Evolutionary conservation across 35 echinoderm and acorn worm species (phyloP), one percentile per base, ranked within the genome.

Genomic region (Lytechinus variegatus): DNA sequence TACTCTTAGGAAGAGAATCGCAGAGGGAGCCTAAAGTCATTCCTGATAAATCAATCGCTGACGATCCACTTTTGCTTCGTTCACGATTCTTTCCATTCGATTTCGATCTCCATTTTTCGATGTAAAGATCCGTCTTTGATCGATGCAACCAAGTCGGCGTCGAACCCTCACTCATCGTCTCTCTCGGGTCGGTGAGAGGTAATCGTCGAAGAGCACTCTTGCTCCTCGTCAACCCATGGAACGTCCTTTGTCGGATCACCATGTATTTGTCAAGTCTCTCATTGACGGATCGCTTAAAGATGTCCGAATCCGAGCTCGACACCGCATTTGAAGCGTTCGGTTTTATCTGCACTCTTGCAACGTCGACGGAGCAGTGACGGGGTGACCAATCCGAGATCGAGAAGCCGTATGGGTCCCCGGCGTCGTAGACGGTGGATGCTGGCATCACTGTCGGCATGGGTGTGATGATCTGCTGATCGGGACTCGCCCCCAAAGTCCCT

Each of bases 41-140:
- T 5, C 97, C 97, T 53, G 53, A 10, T 24, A 97, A 52, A 53
- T 96, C 92, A 27, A 55, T 55, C 9, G 66, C 54, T 1, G 44
- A 86, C 1, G 91, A 55, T 9, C 87, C 93, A 52, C 91, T 91
- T 29, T 54, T 61, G 27, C 95, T 97, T 13, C 66, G 54, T 93
- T 96, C 14, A 9, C 71, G 53, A 12, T 96, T 58, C 79, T 97
- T 88, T 1, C 86, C 28, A n/a, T 55, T 95, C 9, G 92, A 87
- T 94, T 96, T 97, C 60, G 95, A 95, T 89, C 97, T 52, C 44
- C 95, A 89, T 91, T 95, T 97, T 54, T 97, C 97, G 54, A 97
- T 96, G 93, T 95, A 97, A 12, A 97, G 51, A 86, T 97, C 97
- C 19, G 97, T 97, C 66, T 97, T 97, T 21, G 97, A 97, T 87